phyloP scores from a whole-genome alignment of 1,140 invertebrate genomes.

The Pseudomyrmex dendroicus region DNA sequence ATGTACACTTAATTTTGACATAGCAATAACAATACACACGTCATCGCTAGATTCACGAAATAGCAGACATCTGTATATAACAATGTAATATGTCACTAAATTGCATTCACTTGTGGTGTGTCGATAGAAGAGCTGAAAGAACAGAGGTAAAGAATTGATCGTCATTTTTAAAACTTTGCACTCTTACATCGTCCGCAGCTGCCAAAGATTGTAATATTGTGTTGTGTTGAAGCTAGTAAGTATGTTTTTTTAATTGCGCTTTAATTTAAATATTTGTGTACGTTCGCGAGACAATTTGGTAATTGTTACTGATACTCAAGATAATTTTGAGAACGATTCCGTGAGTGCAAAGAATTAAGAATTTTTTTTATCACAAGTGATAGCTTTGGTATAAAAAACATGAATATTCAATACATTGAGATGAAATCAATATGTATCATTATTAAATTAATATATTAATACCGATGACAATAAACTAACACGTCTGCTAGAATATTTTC shows the following conservation, averaged over 20 bases:
- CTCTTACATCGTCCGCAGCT: neutral
- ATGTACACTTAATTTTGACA: constrained; percentile 6
- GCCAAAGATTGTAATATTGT: neutral
- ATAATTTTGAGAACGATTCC: neutral
- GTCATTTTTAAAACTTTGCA: constrained; percentile 37
- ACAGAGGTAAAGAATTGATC: neutral
- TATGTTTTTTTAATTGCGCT: constrained; percentile 10
- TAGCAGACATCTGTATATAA: neutral
- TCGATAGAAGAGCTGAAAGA: neutral
- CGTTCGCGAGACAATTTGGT: neutral
- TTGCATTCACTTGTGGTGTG: constrained; percentile 6
- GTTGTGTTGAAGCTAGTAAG: constrained; percentile 20
- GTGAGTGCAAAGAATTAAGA: constrained; percentile 15
- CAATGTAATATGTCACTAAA: neutral
- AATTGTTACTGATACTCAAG: neutral
- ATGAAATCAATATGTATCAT: constrained; percentile 18
- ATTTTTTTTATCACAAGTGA: constrained; percentile 12
- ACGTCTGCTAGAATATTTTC: neutral
- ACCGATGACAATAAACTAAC: constrained; percentile 5
- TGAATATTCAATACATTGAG: constrained; percentile 20
- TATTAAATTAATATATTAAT: neutral
- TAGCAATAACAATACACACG: neutral
- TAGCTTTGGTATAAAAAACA: constrained; percentile 40
- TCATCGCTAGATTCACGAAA: constrained; percentile 12
- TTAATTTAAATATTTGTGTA: constrained; percentile 11